Evolutionary conservation across 2,797 vertebrate species (phyloP).

Genomic region (Crocidura indochinensis): DNA sequence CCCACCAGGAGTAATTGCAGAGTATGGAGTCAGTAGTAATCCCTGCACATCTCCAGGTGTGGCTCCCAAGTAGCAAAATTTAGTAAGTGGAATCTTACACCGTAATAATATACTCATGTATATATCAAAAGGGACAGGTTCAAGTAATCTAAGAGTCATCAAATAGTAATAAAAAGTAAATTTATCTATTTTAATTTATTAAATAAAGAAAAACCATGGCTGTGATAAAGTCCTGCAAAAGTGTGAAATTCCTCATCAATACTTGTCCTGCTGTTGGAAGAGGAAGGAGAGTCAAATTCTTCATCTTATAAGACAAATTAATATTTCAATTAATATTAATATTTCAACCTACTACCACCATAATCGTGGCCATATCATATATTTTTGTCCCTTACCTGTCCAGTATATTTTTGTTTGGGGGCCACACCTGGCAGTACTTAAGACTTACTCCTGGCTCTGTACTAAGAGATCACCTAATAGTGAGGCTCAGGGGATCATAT

Average conservation of each 20-base stretch:
- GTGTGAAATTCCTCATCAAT: conserved; percentile 3
- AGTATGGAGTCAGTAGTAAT: too few species aligned
- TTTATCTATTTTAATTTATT: conserved; percentile 1
- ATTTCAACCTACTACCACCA: background rate
- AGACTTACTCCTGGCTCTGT: too few species aligned
- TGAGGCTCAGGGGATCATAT: too few species aligned
- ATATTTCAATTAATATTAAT: conserved; percentile 7
- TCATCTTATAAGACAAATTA: conserved; percentile 28
- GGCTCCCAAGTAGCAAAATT: conserved; percentile 35
- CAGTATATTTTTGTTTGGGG: too few species aligned
- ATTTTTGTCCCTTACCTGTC: conserved; percentile 1
- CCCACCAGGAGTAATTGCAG: too few species aligned
- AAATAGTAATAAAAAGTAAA: conserved; percentile 32
- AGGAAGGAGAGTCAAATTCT: background rate
- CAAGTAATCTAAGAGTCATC: background rate
- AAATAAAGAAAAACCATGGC: conserved; percentile 18
- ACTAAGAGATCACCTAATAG: too few species aligned
- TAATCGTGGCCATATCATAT: background rate
- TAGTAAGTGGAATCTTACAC: conserved; percentile 4
- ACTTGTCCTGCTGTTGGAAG: conserved; percentile 21
- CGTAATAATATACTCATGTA: background rate
- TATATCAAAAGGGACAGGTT: background rate
- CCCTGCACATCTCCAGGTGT: too few species aligned
- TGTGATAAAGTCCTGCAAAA: conserved; percentile 17
- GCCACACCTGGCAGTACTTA: too few species aligned